Base-by-base conservation (phyloP, 2,888 invertebrate species). In the Papilio protenor region DNA sequence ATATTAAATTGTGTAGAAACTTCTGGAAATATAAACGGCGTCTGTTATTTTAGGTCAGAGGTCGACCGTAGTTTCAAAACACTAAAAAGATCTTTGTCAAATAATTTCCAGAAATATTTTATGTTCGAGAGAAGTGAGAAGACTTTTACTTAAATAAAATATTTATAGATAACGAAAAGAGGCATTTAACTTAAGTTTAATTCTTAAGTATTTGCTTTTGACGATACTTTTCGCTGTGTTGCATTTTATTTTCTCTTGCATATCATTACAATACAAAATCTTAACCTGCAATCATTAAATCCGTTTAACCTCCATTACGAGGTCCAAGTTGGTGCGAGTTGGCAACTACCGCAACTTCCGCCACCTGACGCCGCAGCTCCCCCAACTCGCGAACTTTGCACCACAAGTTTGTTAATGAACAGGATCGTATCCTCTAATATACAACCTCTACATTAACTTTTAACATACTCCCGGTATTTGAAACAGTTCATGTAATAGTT, bases 331-430 rank as follows among this genome's bases (percentile, higher is more conserved):
- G 66, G 40, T 18, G 66, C 66, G n/a, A 40, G 66, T 40, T 27
- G n/a, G n/a, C 66, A 66, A 66, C 66, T 66, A 16, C 64, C 66
- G 66, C 57, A 57, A 57, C 57, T 57, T 57, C 57, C 57, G 57
- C 64, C 64, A 40, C 66, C 66, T 66, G 64, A 33, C 64, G 66
- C 66, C 40, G 66, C 66, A 27, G 18, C 66, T 27, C 33, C 40
- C 66, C 18, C 33, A 27, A 1, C 27, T 64, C 64, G 40, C 66
- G 11, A 66, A 66, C 66, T 66, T 66, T 66, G 10, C 40, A 40
- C 40, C 66, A 11, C 66, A 66, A 66, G 40, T 66, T 66, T 66
- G 40, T n/a, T 40, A 66, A 40, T 66, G 66, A 66, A 66, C 66
- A 66, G 66, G 18, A 40, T 66, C 66, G 40, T 66, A 66, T 40